Percentiles rank a stretch among this genome's conserved stretches.
Evolutionary conservation across 2,113 vertebrate species (phyloP).

Genomic region (Petrocephalus zakoni): DNA sequence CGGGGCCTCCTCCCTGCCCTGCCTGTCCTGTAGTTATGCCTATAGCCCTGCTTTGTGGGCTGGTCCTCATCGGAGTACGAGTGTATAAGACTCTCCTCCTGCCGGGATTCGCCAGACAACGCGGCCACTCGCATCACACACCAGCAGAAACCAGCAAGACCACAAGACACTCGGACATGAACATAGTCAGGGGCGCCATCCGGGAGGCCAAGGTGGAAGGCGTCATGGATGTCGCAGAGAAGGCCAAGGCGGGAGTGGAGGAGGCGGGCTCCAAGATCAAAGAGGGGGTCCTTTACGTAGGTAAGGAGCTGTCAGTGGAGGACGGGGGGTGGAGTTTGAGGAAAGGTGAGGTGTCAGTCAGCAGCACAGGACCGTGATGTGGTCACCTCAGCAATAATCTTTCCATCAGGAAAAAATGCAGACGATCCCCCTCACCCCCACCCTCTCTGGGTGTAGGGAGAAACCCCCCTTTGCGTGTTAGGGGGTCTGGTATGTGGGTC

Average conservation of each 20-base stretch:
- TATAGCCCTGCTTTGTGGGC: not conserved
- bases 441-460: not conserved
- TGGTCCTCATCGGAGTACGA: not conserved
- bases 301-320: slow-evolving; percentile 52
- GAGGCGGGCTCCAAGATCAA: slow-evolving; percentile 97
- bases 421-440: not conserved
- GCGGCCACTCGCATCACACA: not conserved
- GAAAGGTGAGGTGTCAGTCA: not conserved
- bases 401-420: not conserved
- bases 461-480: not conserved
- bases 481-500: slow-evolving; percentile 11
- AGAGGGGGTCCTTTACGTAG: slow-evolving; percentile 96
- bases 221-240: slow-evolving; percentile 92
- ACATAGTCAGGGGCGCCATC: not conserved
- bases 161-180: slow-evolving; percentile 27
- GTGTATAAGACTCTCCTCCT: not conserved
- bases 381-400: not conserved
- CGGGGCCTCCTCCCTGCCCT: too few relatives aligned
- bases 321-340: not conserved
- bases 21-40: too few relatives aligned
- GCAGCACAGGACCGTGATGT: not conserved
- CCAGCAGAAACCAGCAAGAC: not conserved
- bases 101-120: not conserved
- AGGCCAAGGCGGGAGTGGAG: slow-evolving; percentile 97
- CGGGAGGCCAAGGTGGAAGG: slow-evolving; percentile 62